A percentile compares a stretch with the other conserved stretches of the same genome.
Conservation (phyloP, 2,113 vertebrate species). For the Numenius arquata region DNA sequence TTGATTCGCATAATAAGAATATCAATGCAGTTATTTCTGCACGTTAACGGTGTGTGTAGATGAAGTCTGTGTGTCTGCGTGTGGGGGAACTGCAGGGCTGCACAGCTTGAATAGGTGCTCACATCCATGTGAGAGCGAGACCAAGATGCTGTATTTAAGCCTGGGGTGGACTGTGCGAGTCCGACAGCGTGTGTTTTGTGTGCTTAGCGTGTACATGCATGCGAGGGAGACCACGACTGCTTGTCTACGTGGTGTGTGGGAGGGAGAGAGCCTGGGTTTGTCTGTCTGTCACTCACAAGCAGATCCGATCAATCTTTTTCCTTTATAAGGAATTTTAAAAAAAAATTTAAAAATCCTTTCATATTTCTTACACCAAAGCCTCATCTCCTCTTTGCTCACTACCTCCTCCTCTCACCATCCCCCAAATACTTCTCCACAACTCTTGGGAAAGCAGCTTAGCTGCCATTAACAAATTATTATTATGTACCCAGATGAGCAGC, state of each 20-base stretch:
- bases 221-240: not conserved
- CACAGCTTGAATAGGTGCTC: not conserved
- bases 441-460: slow-evolving; percentile 27
- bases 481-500: not conserved
- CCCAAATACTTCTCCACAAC: slow-evolving; percentile 31
- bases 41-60: not conserved
- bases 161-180: not conserved
- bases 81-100: not conserved
- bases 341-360: not conserved
- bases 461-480: slow-evolving; percentile 2
- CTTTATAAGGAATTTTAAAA: not conserved
- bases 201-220: not conserved
- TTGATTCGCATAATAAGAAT: not conserved
- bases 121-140: not conserved
- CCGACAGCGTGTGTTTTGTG: not conserved
- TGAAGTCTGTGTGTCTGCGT: not conserved
- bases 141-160: not conserved
- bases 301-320: not conserved
- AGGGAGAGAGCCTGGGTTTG: not conserved
- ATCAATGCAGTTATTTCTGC: not conserved
- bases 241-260: not conserved
- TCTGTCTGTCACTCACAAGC: not conserved
- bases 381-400: not conserved
- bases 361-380: not conserved
- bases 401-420: not conserved